phyloP scores from a whole-genome alignment of 1,140 invertebrate genomes.

The Hycleus phaleratus region DNA sequence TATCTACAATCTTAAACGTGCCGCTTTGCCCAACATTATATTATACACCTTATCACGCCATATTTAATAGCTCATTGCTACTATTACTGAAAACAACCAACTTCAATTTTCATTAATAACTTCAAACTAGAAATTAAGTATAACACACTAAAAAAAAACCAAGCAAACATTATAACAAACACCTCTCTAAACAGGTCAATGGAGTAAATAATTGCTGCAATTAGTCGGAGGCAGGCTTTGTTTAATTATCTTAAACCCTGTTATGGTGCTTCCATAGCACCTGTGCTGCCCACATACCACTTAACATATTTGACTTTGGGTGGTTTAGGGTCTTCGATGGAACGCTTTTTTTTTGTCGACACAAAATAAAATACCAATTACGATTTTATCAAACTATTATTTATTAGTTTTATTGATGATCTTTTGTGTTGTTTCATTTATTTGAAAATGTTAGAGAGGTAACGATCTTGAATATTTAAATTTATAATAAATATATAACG shows the following conservation, averaged over 20 bases:
- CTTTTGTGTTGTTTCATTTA: no score
- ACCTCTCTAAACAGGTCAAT: no score
- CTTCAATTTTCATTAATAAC: no score
- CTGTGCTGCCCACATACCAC: constrained; percentile 20
- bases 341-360: neutral
- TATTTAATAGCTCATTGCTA: no score
- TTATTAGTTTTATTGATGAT: constrained; percentile 3
- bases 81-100: no score
- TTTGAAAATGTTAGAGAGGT: no score
- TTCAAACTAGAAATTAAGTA: no score
- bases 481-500: constrained; percentile 4
- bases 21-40: constrained; percentile 6
- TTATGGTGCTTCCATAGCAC: constrained; percentile 12
- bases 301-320: constrained; percentile 18
- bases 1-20: constrained; percentile 11
- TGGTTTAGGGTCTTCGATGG: constrained; percentile 12
- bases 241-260: constrained; percentile 15
- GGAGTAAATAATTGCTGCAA: constrained; percentile 10
- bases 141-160: no score
- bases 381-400: constrained; percentile 14
- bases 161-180: no score
- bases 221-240: constrained; percentile 8
- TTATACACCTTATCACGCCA: neutral
- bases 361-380: constrained; percentile 14
- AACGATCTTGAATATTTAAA: neutral